Evolutionary conservation across 2,797 vertebrate genomes (phyloP).

Genomic region (Eulemur coronatus): DNA sequence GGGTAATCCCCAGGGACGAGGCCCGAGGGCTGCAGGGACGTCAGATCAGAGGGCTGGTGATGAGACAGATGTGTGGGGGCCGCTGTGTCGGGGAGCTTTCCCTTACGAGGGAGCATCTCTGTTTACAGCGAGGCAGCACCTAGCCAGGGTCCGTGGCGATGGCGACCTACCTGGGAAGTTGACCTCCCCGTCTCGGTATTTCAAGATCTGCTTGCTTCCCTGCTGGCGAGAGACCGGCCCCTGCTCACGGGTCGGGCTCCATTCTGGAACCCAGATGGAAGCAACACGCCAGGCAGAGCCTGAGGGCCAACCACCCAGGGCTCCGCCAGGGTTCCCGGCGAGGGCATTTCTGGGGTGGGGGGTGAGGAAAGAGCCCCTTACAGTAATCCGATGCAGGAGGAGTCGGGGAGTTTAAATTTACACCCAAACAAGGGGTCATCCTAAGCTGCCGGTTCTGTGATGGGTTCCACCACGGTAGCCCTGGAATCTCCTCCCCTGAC

Average conservation of each 20-base stretch:
- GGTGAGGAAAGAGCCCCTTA: not conserved
- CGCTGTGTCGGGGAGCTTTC: not conserved
- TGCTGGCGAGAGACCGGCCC: not conserved
- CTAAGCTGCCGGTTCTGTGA: not conserved
- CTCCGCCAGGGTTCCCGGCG: accelerated
- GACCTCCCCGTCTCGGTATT: not conserved
- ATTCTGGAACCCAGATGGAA: not conserved
- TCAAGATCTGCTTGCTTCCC: not conserved
- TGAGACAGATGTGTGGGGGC: not conserved
- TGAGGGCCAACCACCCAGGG: accelerated
- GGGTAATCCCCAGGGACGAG: not conserved
- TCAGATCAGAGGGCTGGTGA: not conserved
- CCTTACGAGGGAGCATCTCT: not conserved
- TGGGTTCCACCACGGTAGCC: not conserved
- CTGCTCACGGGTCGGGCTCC: not conserved
- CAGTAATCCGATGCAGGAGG: not conserved
- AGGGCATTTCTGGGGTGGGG: not conserved
- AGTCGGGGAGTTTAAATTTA: not conserved
- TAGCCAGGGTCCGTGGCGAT: not conserved
- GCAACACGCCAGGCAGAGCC: not conserved
- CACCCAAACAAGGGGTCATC: not conserved
- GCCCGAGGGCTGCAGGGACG: not conserved
- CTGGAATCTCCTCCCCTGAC: not conserved
- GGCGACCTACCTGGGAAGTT: not conserved
- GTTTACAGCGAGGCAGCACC: accelerated